Evolutionary conservation across 2,113 vertebrate genomes (phyloP).

Genomic region (Cynoglossus semilaevis): DNA sequence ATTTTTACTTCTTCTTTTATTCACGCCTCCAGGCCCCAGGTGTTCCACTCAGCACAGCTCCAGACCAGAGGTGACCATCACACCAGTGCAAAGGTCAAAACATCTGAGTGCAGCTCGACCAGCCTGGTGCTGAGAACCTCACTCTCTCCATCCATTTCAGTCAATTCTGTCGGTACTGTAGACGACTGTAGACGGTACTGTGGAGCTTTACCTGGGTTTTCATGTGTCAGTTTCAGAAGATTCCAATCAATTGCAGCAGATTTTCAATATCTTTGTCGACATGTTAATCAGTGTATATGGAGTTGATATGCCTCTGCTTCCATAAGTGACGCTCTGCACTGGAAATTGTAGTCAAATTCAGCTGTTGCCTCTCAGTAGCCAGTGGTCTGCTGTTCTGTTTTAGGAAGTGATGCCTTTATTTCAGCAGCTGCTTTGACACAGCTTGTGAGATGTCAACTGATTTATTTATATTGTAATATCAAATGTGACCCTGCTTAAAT

Average conservation of each 20-base stretch:
- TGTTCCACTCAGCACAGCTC: constrained; percentile 67
- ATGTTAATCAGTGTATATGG: neutral
- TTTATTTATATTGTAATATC: neutral
- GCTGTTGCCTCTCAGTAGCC: constrained; percentile 14
- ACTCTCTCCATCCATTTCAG: neutral
- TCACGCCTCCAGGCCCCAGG: constrained; percentile 71
- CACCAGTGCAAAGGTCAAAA: constrained; percentile 58
- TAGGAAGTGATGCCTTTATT: neutral
- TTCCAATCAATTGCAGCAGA: neutral
- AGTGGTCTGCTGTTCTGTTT: neutral
- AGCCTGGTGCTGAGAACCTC: constrained; percentile 78
- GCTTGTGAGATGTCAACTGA: neutral
- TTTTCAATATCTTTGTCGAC: constrained; percentile 2
- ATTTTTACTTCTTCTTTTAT: constrained; percentile 7
- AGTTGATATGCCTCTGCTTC: neutral
- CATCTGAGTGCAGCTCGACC: constrained; percentile 65
- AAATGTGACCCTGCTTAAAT: neutral
- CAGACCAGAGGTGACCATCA: constrained; percentile 54
- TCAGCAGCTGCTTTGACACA: neutral
- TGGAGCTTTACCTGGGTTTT: too few relatives aligned
- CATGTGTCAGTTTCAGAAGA: too few relatives aligned
- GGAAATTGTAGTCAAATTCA: neutral
- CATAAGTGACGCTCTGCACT: neutral
- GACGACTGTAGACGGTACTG: too few relatives aligned
- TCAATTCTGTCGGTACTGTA: too few relatives aligned